Base-by-base conservation (phyloP, 2,888 invertebrate species). In the Clanis bilineata region DNA sequence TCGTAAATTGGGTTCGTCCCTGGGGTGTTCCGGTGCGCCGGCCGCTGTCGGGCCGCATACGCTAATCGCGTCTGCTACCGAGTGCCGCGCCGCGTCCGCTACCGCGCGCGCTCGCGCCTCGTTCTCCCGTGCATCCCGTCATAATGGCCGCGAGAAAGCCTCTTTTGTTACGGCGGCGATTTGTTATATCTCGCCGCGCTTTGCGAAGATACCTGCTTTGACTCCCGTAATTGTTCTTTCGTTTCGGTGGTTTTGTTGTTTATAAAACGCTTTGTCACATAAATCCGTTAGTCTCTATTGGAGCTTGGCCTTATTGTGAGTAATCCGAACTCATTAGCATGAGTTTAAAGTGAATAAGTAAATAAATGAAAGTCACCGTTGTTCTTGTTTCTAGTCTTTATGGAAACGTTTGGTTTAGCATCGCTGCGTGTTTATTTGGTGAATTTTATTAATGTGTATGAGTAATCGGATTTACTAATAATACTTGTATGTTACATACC, bases 141-240 rank as follows among this genome's bases (percentile, higher is more conserved):
- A 85, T 91, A 91, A 92, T 91, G 89, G 90, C 85, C 86, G 81
- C 86, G 81, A 85, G 86, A 91, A 91, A 91, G 90, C 91, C 88
- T 88, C 91, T 82, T 86, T 92, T 92, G 91, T 92, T 89, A 85
- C 82, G 81, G 79, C 74, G 85, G 80, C 86, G 86, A 88, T 90
- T 90, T 89, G 90, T 90, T 90, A 88, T 88, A 89, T 90, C 86
- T 88, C 86, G 79, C 78, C 83, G 79, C 86, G 85, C 86, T 85
- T 88, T 88, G 80, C 85, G 73, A 70, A 83, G 84, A 86, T 86
- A 90, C 86, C 88, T 84, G 85, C 85, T 90, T 89, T 90, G 89
- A 88, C 86, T 87, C 83, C 77, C 82, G 83, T 90, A 88, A 92
- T 92, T 92, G 91, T 92, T 91, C 88, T 90, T 90, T 90, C 82